Evolutionary conservation across 92 coral and sea anemone genomes (phyloP).

Genomic region (Phenganax marumi): DNA sequence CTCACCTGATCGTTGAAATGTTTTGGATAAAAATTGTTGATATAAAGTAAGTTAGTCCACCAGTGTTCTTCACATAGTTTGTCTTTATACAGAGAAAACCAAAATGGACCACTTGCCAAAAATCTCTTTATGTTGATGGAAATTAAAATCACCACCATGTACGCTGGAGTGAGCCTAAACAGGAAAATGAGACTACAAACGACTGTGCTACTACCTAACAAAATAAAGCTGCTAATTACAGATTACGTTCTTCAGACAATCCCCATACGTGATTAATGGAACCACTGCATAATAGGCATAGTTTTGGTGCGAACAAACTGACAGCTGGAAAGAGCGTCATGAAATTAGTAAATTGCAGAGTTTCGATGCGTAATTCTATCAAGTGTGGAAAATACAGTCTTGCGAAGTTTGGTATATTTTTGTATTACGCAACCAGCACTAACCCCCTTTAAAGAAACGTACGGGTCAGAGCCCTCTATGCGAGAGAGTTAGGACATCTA

Average conservation of each 20-base stretch:
- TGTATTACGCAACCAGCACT: too few species aligned
- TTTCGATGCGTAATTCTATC: too few species aligned
- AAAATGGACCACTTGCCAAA: slow-evolving; percentile 41
- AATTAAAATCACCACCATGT: slow-evolving; percentile 47
- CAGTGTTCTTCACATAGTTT: slow-evolving; percentile 38
- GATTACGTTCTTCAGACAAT: neutral
- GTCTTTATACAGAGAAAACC: slow-evolving; percentile 22
- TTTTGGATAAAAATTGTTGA: slow-evolving; percentile 58
- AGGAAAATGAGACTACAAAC: neutral
- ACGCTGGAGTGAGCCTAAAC: slow-evolving; percentile 64
- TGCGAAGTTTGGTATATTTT: too few species aligned
- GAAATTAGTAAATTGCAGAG: too few species aligned
- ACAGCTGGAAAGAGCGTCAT: too few species aligned
- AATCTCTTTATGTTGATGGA: slow-evolving; percentile 35
- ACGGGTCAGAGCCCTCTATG: too few species aligned
- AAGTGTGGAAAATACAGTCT: too few species aligned
- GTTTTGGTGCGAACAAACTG: too few species aligned
- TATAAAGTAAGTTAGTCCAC: slow-evolving; percentile 54
- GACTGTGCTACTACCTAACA: neutral
- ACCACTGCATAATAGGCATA: too few species aligned
- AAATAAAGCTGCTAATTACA: neutral
- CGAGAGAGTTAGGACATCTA: too few species aligned
- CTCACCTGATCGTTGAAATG: slow-evolving; percentile 48
- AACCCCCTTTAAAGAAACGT: too few species aligned
- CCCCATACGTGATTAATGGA: too few species aligned